Evolutionary conservation across 2,113 vertebrate genomes (phyloP).

Genomic region (Melanocharis versteri): DNA sequence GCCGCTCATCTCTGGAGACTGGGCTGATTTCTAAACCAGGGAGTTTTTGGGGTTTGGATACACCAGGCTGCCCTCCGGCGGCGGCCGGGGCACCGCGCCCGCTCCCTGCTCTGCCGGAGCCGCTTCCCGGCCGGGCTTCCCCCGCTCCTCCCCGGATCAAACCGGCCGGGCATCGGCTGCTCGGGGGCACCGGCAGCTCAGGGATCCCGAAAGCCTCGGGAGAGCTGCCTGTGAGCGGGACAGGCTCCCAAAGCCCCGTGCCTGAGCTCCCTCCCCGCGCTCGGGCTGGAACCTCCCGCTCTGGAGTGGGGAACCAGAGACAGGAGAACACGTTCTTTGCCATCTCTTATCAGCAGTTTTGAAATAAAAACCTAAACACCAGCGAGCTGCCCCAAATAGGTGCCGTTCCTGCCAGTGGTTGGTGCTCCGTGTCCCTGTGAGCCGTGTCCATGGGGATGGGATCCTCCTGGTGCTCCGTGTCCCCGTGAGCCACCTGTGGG

Average conservation of each 20-base stretch:
- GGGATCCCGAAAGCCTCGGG: accelerated
- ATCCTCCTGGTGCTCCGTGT: neutral
- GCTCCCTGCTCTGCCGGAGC: neutral
- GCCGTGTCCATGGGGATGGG: neutral
- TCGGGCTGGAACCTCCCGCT: neutral
- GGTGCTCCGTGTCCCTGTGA: neutral
- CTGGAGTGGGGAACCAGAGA: neutral
- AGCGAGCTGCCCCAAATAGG: neutral
- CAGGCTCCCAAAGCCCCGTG: neutral
- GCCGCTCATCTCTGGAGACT: accelerated
- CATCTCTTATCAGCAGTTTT: neutral
- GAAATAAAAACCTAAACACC: neutral
- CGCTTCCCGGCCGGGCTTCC: too few relatives aligned
- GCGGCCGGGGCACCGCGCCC: neutral
- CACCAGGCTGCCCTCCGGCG: slow-evolving; percentile 23
- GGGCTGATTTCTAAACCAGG: neutral
- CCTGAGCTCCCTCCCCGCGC: neutral
- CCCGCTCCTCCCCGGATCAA: accelerated
- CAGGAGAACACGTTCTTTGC: neutral
- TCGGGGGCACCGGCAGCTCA: neutral
- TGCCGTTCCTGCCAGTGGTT: neutral
- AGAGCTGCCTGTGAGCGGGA: neutral
- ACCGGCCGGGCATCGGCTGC: neutral
- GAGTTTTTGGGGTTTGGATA: accelerated
- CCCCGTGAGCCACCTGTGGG: neutral